Base-by-base conservation (phyloP, 2,888 invertebrate genomes). In the Orthosia gracilis region DNA sequence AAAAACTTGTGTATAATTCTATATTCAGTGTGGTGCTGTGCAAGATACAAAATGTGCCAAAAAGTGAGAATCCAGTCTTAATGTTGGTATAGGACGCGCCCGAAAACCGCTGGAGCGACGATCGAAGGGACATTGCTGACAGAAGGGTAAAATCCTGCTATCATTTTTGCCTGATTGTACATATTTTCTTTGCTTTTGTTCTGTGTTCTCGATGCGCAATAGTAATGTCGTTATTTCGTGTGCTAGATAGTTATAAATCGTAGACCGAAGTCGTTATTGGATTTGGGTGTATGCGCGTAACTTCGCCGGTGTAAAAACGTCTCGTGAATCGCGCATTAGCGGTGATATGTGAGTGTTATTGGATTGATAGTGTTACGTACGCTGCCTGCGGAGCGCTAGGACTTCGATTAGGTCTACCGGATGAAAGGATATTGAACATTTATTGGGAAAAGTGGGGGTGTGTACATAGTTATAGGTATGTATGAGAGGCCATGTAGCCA, bases 21-120 rank as follows among this genome's bases (percentile, higher is more conserved):
- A 91, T 86, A 92, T 91, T 93, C 89, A 93, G 96, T 96, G 96
- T 92, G 93, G 96, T 96, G 96, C 92, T 89, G 92, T 93, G 92
- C 80, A 89, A 90, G 86, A 92, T 94, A 92, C 95, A 96, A 95
- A 94, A 96, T 96, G 96, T 96, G 96, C 96, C 96, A 96, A 96
- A 96, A 92, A 95, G 95, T 96, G 95, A 96, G 91, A 94, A 95
- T 94, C 94, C 95, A 93, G 92, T 96, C 94, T 94, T 96, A 96
- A 94, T 95, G 92, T 95, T 96, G 96, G 90, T 95, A 92, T 95
- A 94, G 92, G 92, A 93, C 93, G 90, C 94, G 92, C 93, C 94
- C 90, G 89, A 93, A 92, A 92, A 92, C 94, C 92, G 93, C 94
- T 92, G 95, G 94, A 95, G 93, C 93, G 93, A 93, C 94, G 92